Evolutionary conservation across 2,797 vertebrate genomes (phyloP).

Genomic region (Danio aesculapii): DNA sequence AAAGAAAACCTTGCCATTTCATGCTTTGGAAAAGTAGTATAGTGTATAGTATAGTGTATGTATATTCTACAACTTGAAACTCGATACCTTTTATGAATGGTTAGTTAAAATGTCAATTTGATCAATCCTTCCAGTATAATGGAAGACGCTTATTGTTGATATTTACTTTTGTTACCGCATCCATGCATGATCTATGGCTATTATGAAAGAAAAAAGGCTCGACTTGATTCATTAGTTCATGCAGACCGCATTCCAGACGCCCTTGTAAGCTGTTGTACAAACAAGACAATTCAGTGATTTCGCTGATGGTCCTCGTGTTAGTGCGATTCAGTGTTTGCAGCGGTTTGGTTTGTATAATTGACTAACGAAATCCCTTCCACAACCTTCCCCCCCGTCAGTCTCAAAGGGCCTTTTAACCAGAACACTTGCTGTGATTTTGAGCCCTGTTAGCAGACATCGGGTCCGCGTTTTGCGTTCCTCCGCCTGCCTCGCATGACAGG

Average conservation of each 20-base stretch:
- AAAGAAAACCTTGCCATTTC: no score
- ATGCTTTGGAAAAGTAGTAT: no score
- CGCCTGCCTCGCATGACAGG: slow-evolving; percentile 77
- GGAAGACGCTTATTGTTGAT: background rate
- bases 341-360: slow-evolving; percentile 51
- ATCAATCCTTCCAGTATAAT: slow-evolving; percentile 33
- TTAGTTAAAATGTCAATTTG: background rate
- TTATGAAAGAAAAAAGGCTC: background rate
- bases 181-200: background rate
- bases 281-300: background rate
- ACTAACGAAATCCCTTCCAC: slow-evolving; percentile 46
- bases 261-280: slow-evolving; percentile 8
- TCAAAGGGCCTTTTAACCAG: slow-evolving; percentile 56
- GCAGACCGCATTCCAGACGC: background rate
- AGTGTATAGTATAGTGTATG: no score
- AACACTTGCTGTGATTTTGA: slow-evolving; percentile 59
- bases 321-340: slow-evolving; percentile 27
- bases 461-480: slow-evolving; percentile 46
- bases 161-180: background rate
- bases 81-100: no score
- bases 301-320: background rate
- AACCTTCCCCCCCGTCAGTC: slow-evolving; percentile 19
- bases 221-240: background rate
- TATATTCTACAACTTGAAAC: no score
- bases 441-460: slow-evolving; percentile 58